Evolutionary conservation across 2,797 vertebrate genomes (phyloP).

Genomic region (Tokudaia muenninki): DNA sequence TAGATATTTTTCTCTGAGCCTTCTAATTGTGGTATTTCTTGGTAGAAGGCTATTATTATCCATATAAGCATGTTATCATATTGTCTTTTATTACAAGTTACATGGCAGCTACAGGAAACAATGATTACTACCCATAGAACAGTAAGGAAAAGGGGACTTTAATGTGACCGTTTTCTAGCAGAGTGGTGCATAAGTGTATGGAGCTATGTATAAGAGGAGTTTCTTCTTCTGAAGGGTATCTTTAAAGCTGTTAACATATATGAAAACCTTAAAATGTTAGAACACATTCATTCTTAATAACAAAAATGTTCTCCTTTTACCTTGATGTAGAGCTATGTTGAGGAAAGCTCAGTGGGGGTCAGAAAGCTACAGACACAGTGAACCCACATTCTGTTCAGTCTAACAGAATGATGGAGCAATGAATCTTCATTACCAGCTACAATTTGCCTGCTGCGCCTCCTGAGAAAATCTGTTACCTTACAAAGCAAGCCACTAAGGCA

Average conservation of each 20-base stretch:
- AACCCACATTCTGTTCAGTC: slow-evolving; percentile 17
- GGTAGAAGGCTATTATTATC: neutral
- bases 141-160: neutral
- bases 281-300: slow-evolving; percentile 30
- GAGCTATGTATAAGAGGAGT: neutral
- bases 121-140: neutral
- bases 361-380: slow-evolving; percentile 37
- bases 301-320: slow-evolving; percentile 30
- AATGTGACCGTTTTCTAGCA: neutral
- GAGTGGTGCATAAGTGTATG: neutral
- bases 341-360: slow-evolving; percentile 24
- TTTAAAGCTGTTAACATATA: neutral
- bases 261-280: slow-evolving; percentile 1
- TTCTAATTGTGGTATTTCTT: neutral
- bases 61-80: neutral
- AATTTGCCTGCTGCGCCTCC: neutral
- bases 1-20: neutral
- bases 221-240: neutral
- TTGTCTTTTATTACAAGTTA: neutral
- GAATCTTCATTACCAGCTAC: slow-evolving; percentile 30
- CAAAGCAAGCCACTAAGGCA: slow-evolving; percentile 1
- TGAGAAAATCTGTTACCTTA: neutral
- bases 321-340: neutral
- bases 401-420: slow-evolving; percentile 36
- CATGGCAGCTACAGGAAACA: neutral